Percentiles rank a stretch among this genome's conserved stretches.
phyloP scores from a whole-genome alignment of 2,113 vertebrate genomes.

The Centropristis striata region DNA sequence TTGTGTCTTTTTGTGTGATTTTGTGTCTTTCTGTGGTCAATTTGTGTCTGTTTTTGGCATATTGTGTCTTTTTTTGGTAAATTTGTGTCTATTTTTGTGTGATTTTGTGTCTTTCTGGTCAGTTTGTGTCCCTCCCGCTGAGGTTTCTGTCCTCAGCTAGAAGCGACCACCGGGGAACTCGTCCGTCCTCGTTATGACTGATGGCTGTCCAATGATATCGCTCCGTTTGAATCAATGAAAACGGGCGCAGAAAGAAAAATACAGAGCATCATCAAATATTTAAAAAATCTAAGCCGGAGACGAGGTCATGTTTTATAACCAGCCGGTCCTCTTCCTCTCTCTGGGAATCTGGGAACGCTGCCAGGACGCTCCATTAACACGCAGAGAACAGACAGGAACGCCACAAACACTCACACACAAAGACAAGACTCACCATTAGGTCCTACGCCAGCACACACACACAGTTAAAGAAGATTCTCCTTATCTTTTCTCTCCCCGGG shows the following conservation, averaged over 20 bases:
- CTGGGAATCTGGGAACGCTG: constrained; percentile 62
- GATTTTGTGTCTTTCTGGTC: too few species aligned
- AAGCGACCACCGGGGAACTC: constrained; percentile 49
- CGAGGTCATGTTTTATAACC: constrained; percentile 68
- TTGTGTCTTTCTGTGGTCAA: too few species aligned
- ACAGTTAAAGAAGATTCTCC: too few species aligned
- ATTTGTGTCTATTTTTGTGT: too few species aligned
- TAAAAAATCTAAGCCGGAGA: constrained; percentile 49
- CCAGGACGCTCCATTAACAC: constrained; percentile 47
- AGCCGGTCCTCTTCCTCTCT: constrained; percentile 31
- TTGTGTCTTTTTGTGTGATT: too few species aligned
- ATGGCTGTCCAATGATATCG: constrained; percentile 34
- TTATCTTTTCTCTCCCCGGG: too few species aligned
- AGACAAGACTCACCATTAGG: too few species aligned
- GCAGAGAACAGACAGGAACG: constrained; percentile 14
- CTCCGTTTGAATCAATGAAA: constrained; percentile 60
- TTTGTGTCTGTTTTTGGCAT: too few species aligned
- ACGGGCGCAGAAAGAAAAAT: constrained; percentile 52
- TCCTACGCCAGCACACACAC: too few species aligned
- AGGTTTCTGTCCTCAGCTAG: constrained; percentile 27
- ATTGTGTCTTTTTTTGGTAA: too few species aligned
- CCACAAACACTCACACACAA: constrained; percentile 30
- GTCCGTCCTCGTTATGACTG: constrained; percentile 60
- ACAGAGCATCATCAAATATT: constrained; percentile 70
- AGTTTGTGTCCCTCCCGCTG: neutral